Percentiles rank a stretch among this genome's conserved stretches.
These are phyloP conservation scores for Willowsia nigromaculata DNA, from an alignment of 2,888 invertebrate genomes.

Conservation along the genomic window DNA sequence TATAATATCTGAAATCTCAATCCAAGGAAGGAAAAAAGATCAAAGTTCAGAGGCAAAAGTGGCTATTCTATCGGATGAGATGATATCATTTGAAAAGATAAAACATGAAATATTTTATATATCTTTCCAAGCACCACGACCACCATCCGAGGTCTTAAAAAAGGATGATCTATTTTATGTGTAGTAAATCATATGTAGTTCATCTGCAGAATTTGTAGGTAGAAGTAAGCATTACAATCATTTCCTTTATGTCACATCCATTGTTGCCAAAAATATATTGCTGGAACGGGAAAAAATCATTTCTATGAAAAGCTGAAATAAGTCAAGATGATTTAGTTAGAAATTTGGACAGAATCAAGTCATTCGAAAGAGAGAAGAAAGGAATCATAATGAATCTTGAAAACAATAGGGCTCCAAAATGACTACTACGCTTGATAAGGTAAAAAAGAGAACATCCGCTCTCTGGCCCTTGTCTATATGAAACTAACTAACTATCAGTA, in stretches of 20 bases:
- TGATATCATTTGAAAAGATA: constrained; percentile 5
- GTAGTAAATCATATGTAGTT: constrained; percentile 37
- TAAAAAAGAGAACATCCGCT: neutral
- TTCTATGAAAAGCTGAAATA: constrained; percentile 14
- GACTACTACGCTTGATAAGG: neutral
- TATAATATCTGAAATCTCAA: neutral
- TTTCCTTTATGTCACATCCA: constrained; percentile 21
- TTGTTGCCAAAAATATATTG: constrained; percentile 32
- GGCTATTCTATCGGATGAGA: neutral
- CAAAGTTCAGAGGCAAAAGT: constrained; percentile 40
- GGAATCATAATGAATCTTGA: constrained; percentile 18
- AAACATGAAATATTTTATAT: neutral
- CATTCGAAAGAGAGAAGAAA: constrained; percentile 8
- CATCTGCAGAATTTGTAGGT: neutral
- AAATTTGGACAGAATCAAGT: neutral
- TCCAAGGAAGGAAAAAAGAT: constrained; percentile 15
- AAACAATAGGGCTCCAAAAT: constrained; percentile 12
- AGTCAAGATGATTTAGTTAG: constrained; percentile 13
- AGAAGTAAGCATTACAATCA: neutral
- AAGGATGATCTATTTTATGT: constrained; percentile 32
- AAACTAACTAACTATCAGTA: no score
- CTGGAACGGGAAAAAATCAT: constrained; percentile 13
- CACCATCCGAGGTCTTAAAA: no score
- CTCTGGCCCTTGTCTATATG: no score
- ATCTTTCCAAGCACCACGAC: neutral